phyloP scores from a whole-genome alignment of 1,140 invertebrate genomes.

The Subanguina moxae region DNA sequence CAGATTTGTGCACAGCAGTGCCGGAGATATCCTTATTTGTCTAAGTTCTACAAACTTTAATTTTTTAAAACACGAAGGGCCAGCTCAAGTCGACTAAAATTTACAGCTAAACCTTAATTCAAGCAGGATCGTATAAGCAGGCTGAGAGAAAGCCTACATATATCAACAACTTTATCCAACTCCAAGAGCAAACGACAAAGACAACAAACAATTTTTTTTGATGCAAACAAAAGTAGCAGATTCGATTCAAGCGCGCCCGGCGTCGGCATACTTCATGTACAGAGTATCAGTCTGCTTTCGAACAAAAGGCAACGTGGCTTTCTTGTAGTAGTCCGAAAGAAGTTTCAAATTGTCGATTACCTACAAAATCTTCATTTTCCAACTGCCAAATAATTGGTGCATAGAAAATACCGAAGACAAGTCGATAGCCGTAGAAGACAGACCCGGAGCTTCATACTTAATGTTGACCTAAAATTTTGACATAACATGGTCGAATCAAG shows the following conservation, averaged over 20 bases:
- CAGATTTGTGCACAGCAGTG: too few species aligned
- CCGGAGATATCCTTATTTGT: too few species aligned
- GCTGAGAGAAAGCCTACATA: too few species aligned
- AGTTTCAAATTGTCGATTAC: slow-evolving; percentile 88
- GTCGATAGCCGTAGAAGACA: slow-evolving; percentile 67
- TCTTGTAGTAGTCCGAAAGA: slow-evolving; percentile 76
- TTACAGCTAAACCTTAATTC: too few species aligned
- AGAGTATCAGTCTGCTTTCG: slow-evolving; percentile 28
- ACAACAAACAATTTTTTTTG: too few species aligned
- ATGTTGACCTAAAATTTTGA: slow-evolving; percentile 65
- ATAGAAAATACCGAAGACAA: slow-evolving; percentile 10
- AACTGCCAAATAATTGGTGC: background rate
- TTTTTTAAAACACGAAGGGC: too few species aligned
- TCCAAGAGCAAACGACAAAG: too few species aligned
- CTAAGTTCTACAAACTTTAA: too few species aligned
- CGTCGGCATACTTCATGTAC: slow-evolving; percentile 21
- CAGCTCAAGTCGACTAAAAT: too few species aligned
- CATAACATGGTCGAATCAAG: background rate
- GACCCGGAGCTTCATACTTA: slow-evolving; percentile 67
- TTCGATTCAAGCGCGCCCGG: slow-evolving; percentile 35
- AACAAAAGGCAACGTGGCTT: slow-evolving; percentile 68
- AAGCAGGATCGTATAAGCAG: too few species aligned
- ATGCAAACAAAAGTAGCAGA: too few species aligned
- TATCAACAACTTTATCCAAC: too few species aligned
- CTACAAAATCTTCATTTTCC: background rate